Conservation (phyloP, 2,113 vertebrate species). For the Ellobius talpinus region DNA sequence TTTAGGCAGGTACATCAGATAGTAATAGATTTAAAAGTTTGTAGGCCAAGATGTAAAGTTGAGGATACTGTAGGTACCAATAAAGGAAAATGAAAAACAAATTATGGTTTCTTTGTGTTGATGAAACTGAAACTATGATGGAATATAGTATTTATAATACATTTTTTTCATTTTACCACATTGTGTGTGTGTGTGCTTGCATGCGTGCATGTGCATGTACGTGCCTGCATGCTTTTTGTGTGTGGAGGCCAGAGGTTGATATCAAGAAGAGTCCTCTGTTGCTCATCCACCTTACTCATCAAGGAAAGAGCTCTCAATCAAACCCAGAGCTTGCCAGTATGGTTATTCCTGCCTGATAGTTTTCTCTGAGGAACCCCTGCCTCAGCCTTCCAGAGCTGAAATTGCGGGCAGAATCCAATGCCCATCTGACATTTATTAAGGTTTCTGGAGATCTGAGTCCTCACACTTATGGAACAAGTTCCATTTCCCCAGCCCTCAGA, state of each 20-base stretch:
- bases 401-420: background rate
- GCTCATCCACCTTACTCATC: background rate
- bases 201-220: background rate
- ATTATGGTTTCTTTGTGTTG: background rate
- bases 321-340: background rate
- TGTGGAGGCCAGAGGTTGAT: background rate
- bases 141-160: background rate
- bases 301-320: background rate
- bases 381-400: no score
- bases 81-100: slow-evolving; percentile 42
- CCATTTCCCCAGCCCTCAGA: background rate
- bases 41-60: background rate
- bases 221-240: background rate
- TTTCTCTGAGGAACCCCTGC: background rate
- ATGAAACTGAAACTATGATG: slow-evolving; percentile 10
- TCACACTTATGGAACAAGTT: background rate
- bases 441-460: background rate
- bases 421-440: no score
- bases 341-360: no score
- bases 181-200: background rate
- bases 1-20: background rate
- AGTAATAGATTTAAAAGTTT: background rate
- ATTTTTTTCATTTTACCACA: background rate
- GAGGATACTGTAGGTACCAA: background rate
- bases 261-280: background rate